These are phyloP conservation scores for Helicoverpa armigera DNA, from an alignment of 1,140 invertebrate genomes.

Conservation along the genomic window DNA sequence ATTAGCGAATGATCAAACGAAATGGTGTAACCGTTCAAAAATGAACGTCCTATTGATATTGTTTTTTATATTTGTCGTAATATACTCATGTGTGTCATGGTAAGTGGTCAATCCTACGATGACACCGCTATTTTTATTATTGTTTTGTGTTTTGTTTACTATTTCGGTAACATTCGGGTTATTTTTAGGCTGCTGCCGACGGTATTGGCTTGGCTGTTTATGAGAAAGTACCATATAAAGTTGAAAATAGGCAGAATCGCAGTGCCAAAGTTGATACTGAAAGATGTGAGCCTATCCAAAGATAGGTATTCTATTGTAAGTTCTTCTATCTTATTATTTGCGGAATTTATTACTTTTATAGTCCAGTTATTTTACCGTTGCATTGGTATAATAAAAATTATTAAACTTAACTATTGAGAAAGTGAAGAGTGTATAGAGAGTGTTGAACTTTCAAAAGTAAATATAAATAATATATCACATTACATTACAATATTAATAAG, in stretches of 20 bases:
- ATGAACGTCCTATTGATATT: constrained; percentile 79
- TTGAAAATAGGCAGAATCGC: constrained; percentile 90
- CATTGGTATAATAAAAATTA: too few relatives aligned
- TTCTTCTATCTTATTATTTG: constrained; percentile 48
- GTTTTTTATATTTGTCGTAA: constrained; percentile 69
- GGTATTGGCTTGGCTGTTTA: constrained; percentile 90
- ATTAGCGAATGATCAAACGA: constrained; percentile 44
- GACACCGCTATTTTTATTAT: constrained; percentile 57
- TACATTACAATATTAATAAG: too few relatives aligned
- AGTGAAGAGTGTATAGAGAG: too few relatives aligned
- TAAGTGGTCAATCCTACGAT: constrained; percentile 61
- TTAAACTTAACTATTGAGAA: too few relatives aligned
- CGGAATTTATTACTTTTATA: too few relatives aligned
- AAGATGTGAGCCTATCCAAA: constrained; percentile 89
- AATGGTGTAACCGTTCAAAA: constrained; percentile 59
- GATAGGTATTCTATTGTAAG: constrained; percentile 91
- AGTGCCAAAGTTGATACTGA: constrained; percentile 89
- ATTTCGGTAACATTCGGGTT: constrained; percentile 65
- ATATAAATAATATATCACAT: too few relatives aligned
- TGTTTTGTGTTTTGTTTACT: constrained; percentile 72
- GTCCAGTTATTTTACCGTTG: too few relatives aligned
- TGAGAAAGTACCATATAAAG: constrained; percentile 89
- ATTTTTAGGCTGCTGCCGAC: constrained; percentile 88
- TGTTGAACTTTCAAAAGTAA: too few relatives aligned
- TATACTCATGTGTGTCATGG: constrained; percentile 84